Evolutionary conservation across 2,888 invertebrate species (phyloP).

Genomic region (Chymomyza amoena): DNA sequence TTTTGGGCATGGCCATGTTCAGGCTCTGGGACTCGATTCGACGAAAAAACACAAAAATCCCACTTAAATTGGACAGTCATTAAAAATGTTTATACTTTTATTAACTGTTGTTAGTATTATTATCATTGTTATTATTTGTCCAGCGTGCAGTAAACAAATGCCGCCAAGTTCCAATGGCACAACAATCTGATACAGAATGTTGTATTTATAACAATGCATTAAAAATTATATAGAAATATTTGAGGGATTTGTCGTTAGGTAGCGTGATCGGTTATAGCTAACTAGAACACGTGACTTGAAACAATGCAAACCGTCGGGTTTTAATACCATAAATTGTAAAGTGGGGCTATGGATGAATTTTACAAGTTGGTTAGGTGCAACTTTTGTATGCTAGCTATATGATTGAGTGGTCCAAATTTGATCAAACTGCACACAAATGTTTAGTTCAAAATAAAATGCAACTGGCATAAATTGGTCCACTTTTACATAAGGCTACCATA

Average conservation of each 20-base stretch:
- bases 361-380: no score
- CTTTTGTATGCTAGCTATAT: no score
- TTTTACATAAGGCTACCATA: no score
- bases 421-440: no score
- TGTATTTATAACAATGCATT: no score
- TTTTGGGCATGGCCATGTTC: no score
- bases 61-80: background rate
- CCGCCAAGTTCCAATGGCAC: background rate
- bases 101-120: background rate
- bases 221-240: background rate
- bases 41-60: background rate
- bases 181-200: background rate
- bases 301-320: background rate
- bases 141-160: background rate
- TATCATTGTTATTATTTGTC: background rate
- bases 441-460: no score
- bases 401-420: no score
- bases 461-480: no score
- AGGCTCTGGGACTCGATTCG: background rate
- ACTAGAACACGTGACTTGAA: background rate
- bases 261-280: background rate
- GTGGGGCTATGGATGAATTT: no score
- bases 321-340: background rate
- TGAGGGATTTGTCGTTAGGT: background rate
- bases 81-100: background rate